These are phyloP conservation scores for Notothenia coriiceps DNA, from an alignment of 2,113 vertebrate species.

Conservation along the genomic window DNA sequence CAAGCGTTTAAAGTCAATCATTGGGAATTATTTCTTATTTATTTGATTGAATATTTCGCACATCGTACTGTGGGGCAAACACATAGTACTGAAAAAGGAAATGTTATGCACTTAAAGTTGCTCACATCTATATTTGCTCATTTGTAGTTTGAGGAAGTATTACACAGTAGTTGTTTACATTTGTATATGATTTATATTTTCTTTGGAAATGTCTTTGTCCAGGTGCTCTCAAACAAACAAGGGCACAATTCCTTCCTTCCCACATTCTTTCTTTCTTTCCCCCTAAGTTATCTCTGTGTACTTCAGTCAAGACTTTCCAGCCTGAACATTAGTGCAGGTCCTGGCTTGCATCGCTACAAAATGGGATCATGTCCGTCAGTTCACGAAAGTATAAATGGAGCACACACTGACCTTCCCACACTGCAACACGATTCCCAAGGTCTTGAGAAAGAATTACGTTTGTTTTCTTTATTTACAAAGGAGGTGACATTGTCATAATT, in stretches of 20 bases:
- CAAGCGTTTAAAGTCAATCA: not conserved
- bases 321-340: constrained; percentile 38
- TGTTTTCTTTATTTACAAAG: not conserved
- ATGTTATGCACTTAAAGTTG: not conserved
- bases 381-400: not conserved
- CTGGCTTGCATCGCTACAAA: constrained; percentile 37
- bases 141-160: not conserved
- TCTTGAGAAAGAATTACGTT: not conserved
- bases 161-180: not conserved
- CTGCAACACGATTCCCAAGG: not conserved
- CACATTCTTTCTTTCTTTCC: not conserved
- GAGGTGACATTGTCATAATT: not conserved
- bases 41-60: not conserved
- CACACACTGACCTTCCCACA: not conserved
- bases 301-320: not conserved
- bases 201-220: not conserved
- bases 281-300: not conserved
- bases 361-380: not conserved
- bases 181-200: not conserved
- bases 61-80: not conserved
- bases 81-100: not conserved
- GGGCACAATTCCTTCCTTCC: not conserved
- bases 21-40: not conserved
- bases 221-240: not conserved
- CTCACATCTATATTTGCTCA: not conserved